These are phyloP conservation scores for Lycaena phlaeas DNA, from an alignment of 2,888 invertebrate genomes.

Conservation along the genomic window DNA sequence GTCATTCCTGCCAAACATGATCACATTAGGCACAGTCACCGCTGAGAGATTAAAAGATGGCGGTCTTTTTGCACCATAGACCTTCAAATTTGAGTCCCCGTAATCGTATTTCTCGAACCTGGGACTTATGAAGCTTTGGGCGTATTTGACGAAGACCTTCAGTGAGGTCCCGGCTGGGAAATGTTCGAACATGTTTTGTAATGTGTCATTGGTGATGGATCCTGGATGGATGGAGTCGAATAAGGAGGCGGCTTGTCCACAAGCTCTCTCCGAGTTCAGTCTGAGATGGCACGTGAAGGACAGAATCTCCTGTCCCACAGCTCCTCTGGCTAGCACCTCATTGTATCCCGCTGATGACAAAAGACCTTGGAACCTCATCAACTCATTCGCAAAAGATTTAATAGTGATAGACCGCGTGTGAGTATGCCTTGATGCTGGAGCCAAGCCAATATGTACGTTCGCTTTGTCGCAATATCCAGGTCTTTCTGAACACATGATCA, in stretches of 20 bases:
- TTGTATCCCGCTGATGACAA: background rate
- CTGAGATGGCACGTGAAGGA: slow-evolving; percentile 15
- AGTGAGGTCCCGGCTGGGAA: slow-evolving; percentile 44
- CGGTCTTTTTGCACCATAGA: slow-evolving; percentile 36
- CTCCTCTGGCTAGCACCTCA: background rate
- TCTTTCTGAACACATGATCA: slow-evolving; percentile 54
- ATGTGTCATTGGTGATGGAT: slow-evolving; percentile 36
- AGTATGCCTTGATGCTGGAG: slow-evolving; percentile 37
- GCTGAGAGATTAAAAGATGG: slow-evolving; percentile 41
- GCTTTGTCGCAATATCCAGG: slow-evolving; percentile 72
- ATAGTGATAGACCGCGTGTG: background rate
- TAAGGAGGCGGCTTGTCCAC: slow-evolving; percentile 24
- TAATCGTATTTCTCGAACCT: slow-evolving; percentile 46
- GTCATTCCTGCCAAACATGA: slow-evolving; percentile 52
- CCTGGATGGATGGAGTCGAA: slow-evolving; percentile 38
- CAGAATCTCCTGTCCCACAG: background rate
- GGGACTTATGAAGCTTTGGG: slow-evolving; percentile 32
- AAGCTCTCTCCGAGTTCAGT: slow-evolving; percentile 27
- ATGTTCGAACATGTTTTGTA: slow-evolving; percentile 32
- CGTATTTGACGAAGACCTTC: slow-evolving; percentile 41
- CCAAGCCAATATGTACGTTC: slow-evolving; percentile 60
- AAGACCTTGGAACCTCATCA: background rate
- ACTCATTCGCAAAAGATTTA: background rate
- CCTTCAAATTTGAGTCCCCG: slow-evolving; percentile 33
- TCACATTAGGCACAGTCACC: slow-evolving; percentile 34